A percentile compares a stretch with the other conserved stretches of the same genome.
Conservation (phyloP, 2,888 invertebrate genomes). For the Crossocerus cetratus region DNA sequence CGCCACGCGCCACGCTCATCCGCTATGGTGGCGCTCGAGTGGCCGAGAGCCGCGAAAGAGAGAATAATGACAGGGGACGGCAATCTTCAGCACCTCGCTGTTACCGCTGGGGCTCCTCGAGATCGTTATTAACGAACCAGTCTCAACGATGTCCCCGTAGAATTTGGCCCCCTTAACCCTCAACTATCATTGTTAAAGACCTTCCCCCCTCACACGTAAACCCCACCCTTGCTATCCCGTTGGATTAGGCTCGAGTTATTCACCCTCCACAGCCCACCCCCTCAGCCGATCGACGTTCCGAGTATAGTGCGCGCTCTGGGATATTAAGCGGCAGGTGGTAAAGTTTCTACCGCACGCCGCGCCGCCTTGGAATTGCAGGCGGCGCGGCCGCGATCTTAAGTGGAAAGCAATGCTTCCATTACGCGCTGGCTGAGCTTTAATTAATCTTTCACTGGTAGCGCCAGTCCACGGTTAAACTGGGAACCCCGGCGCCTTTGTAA, state of each 20-base stretch:
- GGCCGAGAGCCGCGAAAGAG: slow-evolving; percentile 32
- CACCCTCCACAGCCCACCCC: too few species aligned
- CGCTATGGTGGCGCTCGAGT: neutral
- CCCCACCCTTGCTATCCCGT: neutral
- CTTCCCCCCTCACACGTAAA: neutral
- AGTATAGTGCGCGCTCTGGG: slow-evolving; percentile 7
- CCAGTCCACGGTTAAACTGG: slow-evolving; percentile 41
- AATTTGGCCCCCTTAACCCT: neutral
- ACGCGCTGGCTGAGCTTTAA: slow-evolving; percentile 55
- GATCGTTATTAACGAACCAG: slow-evolving; percentile 50
- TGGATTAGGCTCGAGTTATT: slow-evolving; percentile 39
- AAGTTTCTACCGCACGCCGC: slow-evolving; percentile 11
- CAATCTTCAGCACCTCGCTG: slow-evolving; percentile 27
- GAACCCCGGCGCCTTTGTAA: slow-evolving; percentile 34
- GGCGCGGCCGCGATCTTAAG: slow-evolving; percentile 49
- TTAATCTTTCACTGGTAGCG: slow-evolving; percentile 57
- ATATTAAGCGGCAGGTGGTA: slow-evolving; percentile 50
- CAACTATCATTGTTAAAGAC: neutral
- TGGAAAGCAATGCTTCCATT: slow-evolving; percentile 62
- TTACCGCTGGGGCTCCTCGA: neutral
- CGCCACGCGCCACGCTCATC: too few species aligned
- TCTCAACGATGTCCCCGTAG: slow-evolving; percentile 20
- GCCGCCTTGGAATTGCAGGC: slow-evolving; percentile 9
- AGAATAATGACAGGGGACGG: slow-evolving; percentile 52
- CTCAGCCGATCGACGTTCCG: slow-evolving; percentile 32